Evolutionary conservation across 2,797 vertebrate genomes (phyloP).

Genomic region (Catharus ustulatus): DNA sequence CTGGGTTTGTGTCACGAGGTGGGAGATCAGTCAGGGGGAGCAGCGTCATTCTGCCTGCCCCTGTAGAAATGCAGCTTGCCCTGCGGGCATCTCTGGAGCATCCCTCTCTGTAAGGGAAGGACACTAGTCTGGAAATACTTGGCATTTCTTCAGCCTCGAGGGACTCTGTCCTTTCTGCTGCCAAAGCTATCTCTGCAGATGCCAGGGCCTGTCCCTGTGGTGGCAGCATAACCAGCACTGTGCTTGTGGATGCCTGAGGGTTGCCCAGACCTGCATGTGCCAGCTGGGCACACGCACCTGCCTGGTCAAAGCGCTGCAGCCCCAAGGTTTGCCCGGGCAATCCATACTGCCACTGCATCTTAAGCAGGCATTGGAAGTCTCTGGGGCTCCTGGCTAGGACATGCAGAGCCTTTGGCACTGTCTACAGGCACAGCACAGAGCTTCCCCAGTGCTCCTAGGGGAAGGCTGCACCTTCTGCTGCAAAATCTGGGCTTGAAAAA

Average conservation of each 20-base stretch:
- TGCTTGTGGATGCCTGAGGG: background rate
- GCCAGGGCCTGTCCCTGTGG: background rate
- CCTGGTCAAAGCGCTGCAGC: background rate
- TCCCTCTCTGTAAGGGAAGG: background rate
- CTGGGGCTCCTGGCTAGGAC: background rate
- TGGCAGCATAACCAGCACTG: background rate
- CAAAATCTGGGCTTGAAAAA: background rate
- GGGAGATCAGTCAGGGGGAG: background rate
- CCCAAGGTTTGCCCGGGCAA: background rate
- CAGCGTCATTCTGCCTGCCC: background rate
- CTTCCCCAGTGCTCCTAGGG: fast-evolving
- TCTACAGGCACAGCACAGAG: background rate
- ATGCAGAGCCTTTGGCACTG: background rate
- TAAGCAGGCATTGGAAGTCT: background rate
- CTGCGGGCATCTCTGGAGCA: background rate
- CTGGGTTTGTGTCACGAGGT: fast-evolving
- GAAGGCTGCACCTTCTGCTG: background rate
- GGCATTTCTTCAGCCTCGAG: background rate
- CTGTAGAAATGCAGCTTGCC: background rate
- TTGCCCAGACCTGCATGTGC: background rate
- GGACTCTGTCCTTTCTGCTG: background rate
- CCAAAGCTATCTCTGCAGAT: background rate
- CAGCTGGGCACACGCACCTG: background rate
- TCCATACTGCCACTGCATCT: background rate
- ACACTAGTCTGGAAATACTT: background rate